Evolutionary conservation across 2,113 vertebrate species (phyloP).

Genomic region (Triplophysa rosa): DNA sequence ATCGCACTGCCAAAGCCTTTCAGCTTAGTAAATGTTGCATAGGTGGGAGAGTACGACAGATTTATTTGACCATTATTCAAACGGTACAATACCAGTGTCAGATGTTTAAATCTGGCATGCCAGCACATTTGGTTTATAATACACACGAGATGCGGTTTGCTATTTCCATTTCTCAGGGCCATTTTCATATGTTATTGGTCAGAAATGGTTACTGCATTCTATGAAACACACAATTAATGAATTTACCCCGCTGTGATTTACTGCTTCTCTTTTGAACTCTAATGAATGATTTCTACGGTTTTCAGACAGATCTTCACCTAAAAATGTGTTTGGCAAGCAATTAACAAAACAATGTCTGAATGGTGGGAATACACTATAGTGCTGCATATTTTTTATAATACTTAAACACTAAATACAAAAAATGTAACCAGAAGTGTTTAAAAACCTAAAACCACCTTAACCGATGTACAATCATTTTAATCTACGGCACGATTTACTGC

Average conservation of each 20-base stretch:
- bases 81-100: conserved; percentile 18
- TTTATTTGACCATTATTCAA: conserved; percentile 19
- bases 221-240: conserved; percentile 24
- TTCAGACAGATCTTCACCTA: no score
- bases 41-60: conserved; percentile 8
- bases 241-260: neutral
- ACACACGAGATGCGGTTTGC: conserved; percentile 2
- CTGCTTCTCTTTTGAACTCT: neutral
- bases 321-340: no score
- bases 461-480: no score
- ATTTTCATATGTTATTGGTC: conserved; percentile 24
- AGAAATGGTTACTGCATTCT: neutral
- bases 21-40: conserved; percentile 32
- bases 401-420: no score
- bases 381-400: no score
- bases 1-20: conserved; percentile 3
- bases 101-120: neutral
- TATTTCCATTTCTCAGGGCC: neutral
- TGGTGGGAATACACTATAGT: no score
- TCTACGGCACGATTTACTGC: no score
- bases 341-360: no score
- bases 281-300: neutral
- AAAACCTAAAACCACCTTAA: no score
- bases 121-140: neutral
- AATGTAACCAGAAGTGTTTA: no score